These are phyloP conservation scores for Eurosta solidaginis DNA, from an alignment of 1,140 invertebrate species.

Conservation along the genomic window DNA sequence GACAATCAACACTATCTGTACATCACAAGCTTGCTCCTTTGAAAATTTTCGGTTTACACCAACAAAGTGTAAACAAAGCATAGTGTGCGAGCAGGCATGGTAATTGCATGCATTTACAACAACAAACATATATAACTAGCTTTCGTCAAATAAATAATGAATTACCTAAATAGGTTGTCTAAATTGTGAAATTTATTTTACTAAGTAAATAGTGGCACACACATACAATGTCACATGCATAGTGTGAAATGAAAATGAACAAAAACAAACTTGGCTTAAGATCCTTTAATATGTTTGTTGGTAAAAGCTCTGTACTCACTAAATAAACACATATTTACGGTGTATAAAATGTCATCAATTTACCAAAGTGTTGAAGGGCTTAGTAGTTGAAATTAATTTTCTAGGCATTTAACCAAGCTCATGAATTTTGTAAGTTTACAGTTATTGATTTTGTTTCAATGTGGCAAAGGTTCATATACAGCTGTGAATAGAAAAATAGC, in stretches of 20 bases:
- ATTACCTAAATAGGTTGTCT: conserved; percentile 19
- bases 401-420: background rate
- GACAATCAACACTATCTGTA: conserved; percentile 19
- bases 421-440: background rate
- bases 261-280: too few species aligned
- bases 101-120: background rate
- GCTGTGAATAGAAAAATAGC: too few species aligned
- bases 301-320: too few species aligned
- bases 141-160: too few species aligned
- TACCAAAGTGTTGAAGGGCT: conserved; percentile 5
- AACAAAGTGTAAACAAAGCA: background rate
- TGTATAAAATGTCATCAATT: background rate
- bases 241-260: background rate
- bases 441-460: too few species aligned
- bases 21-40: background rate
- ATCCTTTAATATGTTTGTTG: too few species aligned
- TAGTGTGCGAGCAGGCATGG: background rate
- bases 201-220: background rate
- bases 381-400: conserved; percentile 12
- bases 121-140: background rate
- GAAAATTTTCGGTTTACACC: background rate
- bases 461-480: too few species aligned
- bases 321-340: too few species aligned
- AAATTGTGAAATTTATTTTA: conserved; percentile 12
- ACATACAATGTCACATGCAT: background rate